A percentile compares a stretch with the other conserved stretches of the same genome.
These are phyloP conservation scores for Cepaea hortensis DNA, from an alignment of 2,888 invertebrate genomes.

Conservation along the genomic window DNA sequence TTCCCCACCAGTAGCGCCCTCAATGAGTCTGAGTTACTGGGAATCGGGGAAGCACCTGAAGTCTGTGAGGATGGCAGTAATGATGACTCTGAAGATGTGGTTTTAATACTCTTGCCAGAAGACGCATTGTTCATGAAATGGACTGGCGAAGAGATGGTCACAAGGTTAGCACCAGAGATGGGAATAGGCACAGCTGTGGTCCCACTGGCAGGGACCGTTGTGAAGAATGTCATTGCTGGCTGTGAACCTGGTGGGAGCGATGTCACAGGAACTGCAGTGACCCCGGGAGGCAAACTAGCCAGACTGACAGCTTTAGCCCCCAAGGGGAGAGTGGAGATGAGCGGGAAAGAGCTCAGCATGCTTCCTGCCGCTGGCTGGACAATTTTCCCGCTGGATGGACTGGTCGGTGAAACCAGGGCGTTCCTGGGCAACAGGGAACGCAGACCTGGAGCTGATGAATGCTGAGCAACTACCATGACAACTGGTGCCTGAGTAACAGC, in stretches of 20 bases:
- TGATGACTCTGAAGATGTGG: slow-evolving; percentile 5
- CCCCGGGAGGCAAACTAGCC: slow-evolving; percentile 33
- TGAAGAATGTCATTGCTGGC: slow-evolving; percentile 40
- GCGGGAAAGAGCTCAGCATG: slow-evolving; percentile 41
- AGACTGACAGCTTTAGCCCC: slow-evolving; percentile 40
- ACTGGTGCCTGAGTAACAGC: slow-evolving; percentile 44
- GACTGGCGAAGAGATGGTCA: slow-evolving; percentile 10
- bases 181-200: slow-evolving; percentile 26
- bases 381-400: slow-evolving; percentile 27
- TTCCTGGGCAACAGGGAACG: slow-evolving; percentile 55
- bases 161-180: slow-evolving; percentile 27
- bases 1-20: slow-evolving; percentile 50
- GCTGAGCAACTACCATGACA: slow-evolving; percentile 54
- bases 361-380: slow-evolving; percentile 29
- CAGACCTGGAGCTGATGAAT: slow-evolving; percentile 53
- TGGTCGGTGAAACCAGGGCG: slow-evolving; percentile 15
- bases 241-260: slow-evolving; percentile 33
- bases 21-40: slow-evolving; percentile 43
- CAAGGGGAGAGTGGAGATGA: slow-evolving; percentile 47
- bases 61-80: slow-evolving; percentile 26
- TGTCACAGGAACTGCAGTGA: slow-evolving; percentile 42
- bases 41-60: background rate
- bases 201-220: slow-evolving; percentile 28
- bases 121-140: slow-evolving; percentile 22
- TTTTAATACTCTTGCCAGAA: slow-evolving; percentile 5